Base-by-base conservation (phyloP, 1,140 invertebrate species). In the Zophobas morio region DNA sequence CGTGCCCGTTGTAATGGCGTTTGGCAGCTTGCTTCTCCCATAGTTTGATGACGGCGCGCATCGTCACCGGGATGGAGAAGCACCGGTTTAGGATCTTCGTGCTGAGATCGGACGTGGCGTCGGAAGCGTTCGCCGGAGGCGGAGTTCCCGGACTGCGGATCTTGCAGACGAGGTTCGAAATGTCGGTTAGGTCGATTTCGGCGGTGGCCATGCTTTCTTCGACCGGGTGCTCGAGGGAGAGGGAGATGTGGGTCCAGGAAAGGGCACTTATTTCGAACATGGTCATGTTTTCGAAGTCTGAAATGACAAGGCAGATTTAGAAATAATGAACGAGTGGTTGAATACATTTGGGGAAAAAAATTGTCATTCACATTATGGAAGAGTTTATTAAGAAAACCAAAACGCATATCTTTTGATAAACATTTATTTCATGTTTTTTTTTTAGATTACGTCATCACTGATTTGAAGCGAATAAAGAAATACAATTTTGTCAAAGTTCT, bases 181-280 rank as follows among this genome's bases (percentile, higher is more conserved):
- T 91, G 82, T 98, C 96, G 6, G 91, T 90, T 36, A 99, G 86
- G 85, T 98, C 94, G 74, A 99, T 88, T 84, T 98, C 96, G 8
- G 95, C 94, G 0, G 96, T 98, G 0, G 96, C 94, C 90, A 98
- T 93, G 75, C 94, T 94, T 85, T 98, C 96, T 83, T 98, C 95
- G 36, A 94, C 88, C 0, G 97, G 97, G 88, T 99, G 96, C 85
- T 98, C 96, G 85, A 99, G 92, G 39, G 95, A 94, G 1, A 99
- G 91, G 8, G 94, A 95, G 70, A 99, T 92, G 84, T 96, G 95
- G 73, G 96, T 93, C 89, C 94, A 94, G 0, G 96, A 96, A 1
- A 97, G 87, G 3, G 96, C 94, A 80, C 93, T 96, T 78, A 98
- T 91, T 88, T 99, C 97, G 84, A 98, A 94, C 89, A 98, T 96